Percentiles rank a stretch among this genome's conserved stretches.
Conservation (phyloP, 2,113 vertebrate genomes). For the Pollimyrus isidori region DNA sequence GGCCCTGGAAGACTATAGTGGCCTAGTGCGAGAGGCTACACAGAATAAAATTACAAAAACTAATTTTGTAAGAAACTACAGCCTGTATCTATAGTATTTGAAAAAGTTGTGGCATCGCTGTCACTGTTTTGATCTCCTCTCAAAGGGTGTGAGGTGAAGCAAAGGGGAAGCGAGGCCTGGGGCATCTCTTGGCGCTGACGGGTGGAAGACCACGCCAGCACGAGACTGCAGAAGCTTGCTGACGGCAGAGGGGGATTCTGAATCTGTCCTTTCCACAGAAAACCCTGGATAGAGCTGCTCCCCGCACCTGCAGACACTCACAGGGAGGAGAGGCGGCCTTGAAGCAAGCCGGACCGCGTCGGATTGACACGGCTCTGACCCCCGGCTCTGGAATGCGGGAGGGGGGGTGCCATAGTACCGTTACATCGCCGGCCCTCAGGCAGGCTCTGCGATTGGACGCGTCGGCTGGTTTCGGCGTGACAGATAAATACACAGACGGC, state of each 20-base stretch:
- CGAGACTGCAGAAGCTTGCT: not conserved
- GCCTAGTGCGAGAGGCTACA: not conserved
- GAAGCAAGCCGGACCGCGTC: not conserved
- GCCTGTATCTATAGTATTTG: not conserved
- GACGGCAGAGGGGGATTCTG: not conserved
- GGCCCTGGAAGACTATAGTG: not conserved
- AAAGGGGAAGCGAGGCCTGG: not conserved
- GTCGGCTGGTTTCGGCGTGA: not conserved
- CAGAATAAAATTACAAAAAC: not conserved
- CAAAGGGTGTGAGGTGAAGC: not conserved
- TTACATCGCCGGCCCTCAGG: not conserved
- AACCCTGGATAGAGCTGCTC: not conserved
- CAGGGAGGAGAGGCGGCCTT: not conserved
- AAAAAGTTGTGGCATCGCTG: not conserved
- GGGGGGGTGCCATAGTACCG: too few species aligned
- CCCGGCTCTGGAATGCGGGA: not conserved
- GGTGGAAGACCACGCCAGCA: not conserved
- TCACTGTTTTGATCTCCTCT: not conserved
- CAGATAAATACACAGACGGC: not conserved
- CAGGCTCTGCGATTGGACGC: not conserved
- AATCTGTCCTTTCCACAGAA: not conserved
- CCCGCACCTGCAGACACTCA: not conserved
- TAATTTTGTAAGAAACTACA: not conserved
- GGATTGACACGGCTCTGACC: not conserved
- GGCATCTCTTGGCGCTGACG: not conserved